phyloP scores from a whole-genome alignment of 2,797 vertebrate genomes.

The Aulostomus chinensis region DNA sequence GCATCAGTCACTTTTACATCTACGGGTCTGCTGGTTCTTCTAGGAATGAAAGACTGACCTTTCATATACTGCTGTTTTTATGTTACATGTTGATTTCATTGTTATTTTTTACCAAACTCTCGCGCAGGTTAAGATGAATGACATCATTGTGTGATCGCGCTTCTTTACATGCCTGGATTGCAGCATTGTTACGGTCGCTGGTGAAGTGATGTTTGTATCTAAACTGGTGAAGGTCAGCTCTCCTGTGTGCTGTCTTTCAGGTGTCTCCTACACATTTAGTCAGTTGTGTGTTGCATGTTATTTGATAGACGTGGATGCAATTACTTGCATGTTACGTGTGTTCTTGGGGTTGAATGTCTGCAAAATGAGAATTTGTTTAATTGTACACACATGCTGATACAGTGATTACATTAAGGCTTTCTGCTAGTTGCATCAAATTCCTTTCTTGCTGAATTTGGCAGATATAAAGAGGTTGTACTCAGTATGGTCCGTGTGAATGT shows the following conservation, averaged over 20 bases:
- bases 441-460: neutral
- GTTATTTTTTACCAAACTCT: neutral
- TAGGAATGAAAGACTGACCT: too few relatives aligned
- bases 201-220: slow-evolving; percentile 43
- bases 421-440: too few relatives aligned
- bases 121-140: neutral
- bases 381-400: too few relatives aligned
- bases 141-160: neutral
- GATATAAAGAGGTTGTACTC: neutral
- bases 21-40: too few relatives aligned
- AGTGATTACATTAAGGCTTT: too few relatives aligned
- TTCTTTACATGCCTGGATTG: too few relatives aligned
- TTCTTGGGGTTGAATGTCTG: slow-evolving; percentile 14
- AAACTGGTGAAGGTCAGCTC: slow-evolving; percentile 64
- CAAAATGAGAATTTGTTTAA: too few relatives aligned
- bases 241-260: slow-evolving; percentile 18
- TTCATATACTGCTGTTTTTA: too few relatives aligned
- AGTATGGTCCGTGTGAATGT: neutral
- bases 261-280: neutral
- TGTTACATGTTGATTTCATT: neutral
- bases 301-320: too few relatives aligned
- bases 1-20: too few relatives aligned
- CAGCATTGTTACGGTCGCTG: slow-evolving; percentile 20
- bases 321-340: too few relatives aligned
- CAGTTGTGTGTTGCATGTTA: too few relatives aligned